Conservation (phyloP, 2,888 invertebrate species). For the Nemotelus pantherinus region DNA sequence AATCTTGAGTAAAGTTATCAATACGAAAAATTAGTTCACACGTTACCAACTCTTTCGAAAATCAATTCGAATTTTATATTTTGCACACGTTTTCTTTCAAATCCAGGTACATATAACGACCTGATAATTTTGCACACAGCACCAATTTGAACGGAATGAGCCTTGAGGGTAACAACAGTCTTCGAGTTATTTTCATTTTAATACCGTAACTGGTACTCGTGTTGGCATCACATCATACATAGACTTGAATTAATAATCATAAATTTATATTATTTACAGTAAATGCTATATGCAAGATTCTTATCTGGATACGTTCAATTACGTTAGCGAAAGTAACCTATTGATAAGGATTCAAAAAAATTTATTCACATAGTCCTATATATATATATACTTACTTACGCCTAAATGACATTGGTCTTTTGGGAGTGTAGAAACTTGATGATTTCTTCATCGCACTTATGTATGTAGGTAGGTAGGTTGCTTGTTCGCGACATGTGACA, state of each 20-base stretch:
- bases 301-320: conserved; percentile 24
- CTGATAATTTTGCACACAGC: conserved; percentile 22
- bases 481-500: not conserved
- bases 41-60: conserved; percentile 23
- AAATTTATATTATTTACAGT: conserved; percentile 19
- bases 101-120: conserved; percentile 14
- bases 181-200: conserved; percentile 17
- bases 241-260: not conserved
- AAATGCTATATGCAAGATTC: not conserved
- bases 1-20: too few relatives aligned
- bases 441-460: too few relatives aligned
- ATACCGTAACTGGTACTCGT: not conserved
- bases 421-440: too few relatives aligned
- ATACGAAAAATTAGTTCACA: not conserved
- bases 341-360: not conserved
- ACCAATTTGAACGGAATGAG: conserved; percentile 21
- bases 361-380: not conserved
- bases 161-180: conserved; percentile 19
- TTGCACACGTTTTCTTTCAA: not conserved
- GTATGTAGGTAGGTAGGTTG: too few relatives aligned
- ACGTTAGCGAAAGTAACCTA: not conserved
- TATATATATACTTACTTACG: not conserved
- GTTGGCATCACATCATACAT: conserved; percentile 4
- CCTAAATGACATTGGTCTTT: not conserved
- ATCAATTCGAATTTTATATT: conserved; percentile 13